Evolutionary conservation across 2,888 invertebrate genomes (phyloP).

Genomic region (Thymelicus lineola): DNA sequence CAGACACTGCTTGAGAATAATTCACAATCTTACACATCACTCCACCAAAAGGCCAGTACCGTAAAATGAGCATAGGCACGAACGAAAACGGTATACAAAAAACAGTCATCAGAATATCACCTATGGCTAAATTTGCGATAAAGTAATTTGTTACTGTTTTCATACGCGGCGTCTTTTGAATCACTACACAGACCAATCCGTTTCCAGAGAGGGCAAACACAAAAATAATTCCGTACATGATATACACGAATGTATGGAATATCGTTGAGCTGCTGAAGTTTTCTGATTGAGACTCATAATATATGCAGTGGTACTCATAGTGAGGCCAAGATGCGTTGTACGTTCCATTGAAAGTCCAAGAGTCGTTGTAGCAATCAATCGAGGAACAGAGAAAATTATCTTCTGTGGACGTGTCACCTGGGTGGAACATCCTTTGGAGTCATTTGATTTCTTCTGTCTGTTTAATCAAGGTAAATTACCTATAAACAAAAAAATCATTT

Average conservation of each 20-base stretch:
- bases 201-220: constrained; percentile 89
- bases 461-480: constrained; percentile 7
- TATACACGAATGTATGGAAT: constrained; percentile 87
- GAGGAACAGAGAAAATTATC: constrained; percentile 13
- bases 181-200: constrained; percentile 94
- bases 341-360: constrained; percentile 29
- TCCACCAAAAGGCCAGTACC: constrained; percentile 95
- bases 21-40: constrained; percentile 93
- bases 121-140: constrained; percentile 94
- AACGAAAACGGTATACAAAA: constrained; percentile 97
- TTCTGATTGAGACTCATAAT: constrained; percentile 58
- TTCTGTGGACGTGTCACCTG: constrained; percentile 15
- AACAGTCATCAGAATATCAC: constrained; percentile 95
- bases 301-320: constrained; percentile 36
- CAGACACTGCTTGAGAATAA: constrained; percentile 92
- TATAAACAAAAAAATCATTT: constrained; percentile 2
- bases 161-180: constrained; percentile 93
- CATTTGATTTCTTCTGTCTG: not conserved
- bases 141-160: constrained; percentile 96
- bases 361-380: constrained; percentile 18
- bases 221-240: constrained; percentile 90
- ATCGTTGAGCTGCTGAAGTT: constrained; percentile 71
- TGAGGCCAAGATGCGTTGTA: constrained; percentile 34
- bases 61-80: constrained; percentile 90
- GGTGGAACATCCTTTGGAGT: constrained; percentile 20